Conservation (phyloP, 2,888 invertebrate species). For the Papilio elwesi region DNA sequence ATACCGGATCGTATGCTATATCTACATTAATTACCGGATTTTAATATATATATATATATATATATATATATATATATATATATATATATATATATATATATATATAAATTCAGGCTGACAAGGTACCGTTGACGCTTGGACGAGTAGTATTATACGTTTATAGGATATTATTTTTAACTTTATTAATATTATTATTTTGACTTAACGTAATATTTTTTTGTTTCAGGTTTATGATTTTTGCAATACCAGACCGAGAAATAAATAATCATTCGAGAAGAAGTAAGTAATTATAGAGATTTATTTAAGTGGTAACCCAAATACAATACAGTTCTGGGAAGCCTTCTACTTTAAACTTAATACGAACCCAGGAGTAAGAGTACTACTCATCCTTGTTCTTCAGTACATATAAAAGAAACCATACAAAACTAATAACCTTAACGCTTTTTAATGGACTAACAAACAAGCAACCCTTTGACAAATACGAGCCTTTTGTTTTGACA, state of each 20-base stretch:
- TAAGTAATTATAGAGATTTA: not conserved
- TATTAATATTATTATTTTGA: not conserved
- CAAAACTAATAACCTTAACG: slow-evolving; percentile 22
- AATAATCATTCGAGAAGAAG: slow-evolving; percentile 15
- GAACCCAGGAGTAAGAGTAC: too few relatives aligned
- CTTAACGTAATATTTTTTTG: not conserved
- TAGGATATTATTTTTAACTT: too few relatives aligned
- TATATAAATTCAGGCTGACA: too few relatives aligned
- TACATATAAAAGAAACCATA: not conserved
- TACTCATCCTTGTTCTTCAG: not conserved
- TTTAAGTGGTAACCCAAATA: too few relatives aligned
- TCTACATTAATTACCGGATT: too few relatives aligned
- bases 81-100: too few relatives aligned
- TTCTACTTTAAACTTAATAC: not conserved
- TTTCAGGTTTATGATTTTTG: slow-evolving; percentile 14
- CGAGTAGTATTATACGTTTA: too few relatives aligned
- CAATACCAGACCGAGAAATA: not conserved
- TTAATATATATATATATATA: too few relatives aligned
- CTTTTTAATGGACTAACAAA: slow-evolving; percentile 32
- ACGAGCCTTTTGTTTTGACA: slow-evolving; percentile 27
- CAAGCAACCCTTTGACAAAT: slow-evolving; percentile 26
- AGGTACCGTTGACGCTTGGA: too few relatives aligned
- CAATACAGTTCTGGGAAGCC: not conserved
- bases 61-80: too few relatives aligned
- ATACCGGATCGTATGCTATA: too few relatives aligned